phyloP scores from a whole-genome alignment of 2,797 vertebrate species.

The Acrossocheilus fasciatus region DNA sequence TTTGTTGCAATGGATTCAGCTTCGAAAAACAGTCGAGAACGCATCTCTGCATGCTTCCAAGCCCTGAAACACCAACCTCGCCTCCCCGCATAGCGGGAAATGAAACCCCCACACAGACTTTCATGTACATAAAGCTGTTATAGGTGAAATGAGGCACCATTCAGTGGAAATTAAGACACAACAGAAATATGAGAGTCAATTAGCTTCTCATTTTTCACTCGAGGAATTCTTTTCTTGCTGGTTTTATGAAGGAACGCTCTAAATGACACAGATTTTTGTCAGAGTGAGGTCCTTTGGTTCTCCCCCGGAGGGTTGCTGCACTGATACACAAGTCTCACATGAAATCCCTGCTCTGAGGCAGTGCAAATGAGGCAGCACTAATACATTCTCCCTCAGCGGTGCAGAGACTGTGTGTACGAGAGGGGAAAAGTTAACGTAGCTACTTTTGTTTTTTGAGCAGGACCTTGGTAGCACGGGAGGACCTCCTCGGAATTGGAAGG shows the following conservation, averaged over 20 bases:
- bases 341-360: slow-evolving; percentile 61
- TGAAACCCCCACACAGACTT: background rate
- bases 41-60: background rate
- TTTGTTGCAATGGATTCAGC: slow-evolving; percentile 10
- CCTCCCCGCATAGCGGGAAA: background rate
- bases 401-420: slow-evolving; percentile 36
- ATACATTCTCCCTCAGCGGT: slow-evolving; percentile 67
- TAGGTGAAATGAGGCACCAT: slow-evolving; percentile 64
- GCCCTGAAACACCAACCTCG: background rate
- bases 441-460: slow-evolving; percentile 64
- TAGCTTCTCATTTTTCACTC: slow-evolving; percentile 59
- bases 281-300: slow-evolving; percentile 55
- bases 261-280: slow-evolving; percentile 62
- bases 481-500: slow-evolving; percentile 87
- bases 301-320: slow-evolving; percentile 59
- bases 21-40: background rate
- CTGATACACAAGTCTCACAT: slow-evolving; percentile 60
- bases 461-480: slow-evolving; percentile 76
- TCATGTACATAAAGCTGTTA: slow-evolving; percentile 1
- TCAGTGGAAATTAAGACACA: slow-evolving; percentile 53
- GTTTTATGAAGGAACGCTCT: slow-evolving; percentile 59
- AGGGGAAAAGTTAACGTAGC: slow-evolving; percentile 10
- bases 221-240: slow-evolving; percentile 53
- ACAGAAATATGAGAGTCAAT: slow-evolving; percentile 59
- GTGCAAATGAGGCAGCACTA: slow-evolving; percentile 77